Base-by-base conservation (phyloP, 2,113 vertebrate species). In the Podarcis raffonei region DNA sequence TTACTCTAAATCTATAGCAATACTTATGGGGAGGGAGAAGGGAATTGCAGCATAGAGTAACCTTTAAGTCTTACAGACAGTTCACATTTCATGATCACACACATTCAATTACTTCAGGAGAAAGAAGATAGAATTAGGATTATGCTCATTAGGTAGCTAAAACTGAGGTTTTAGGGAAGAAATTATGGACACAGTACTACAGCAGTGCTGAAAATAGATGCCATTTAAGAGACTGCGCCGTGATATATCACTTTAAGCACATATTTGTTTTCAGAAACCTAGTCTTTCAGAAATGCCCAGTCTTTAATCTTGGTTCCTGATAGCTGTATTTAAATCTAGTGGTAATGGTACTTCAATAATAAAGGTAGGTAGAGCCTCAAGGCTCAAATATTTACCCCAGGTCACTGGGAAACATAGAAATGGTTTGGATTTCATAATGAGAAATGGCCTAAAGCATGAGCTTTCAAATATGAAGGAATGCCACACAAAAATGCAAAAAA, bases 401-500 rank as follows among this genome's bases (percentile, higher is more conserved):
- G 30, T 35, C 82, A 81, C 69, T 68, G 9, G 5, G 1, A 32
- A 42, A 78, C 57, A 30, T 76, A 57, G 35, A 20, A 12, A 81
- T n/a, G 15, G 7, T 25, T 53, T 69, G 62, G 80, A 2, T 77
- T 90, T 84, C 0, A 1, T 0, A 68, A 76, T 25, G 69, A 65
- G 81, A 78, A 83, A 62, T 77, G 23, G 23, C 89, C 18, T 0
- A 1, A 90, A 84, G 81, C 93, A 94, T 91, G 90, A 69, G 25
- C 78, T 84, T 48, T 53, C 81, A 62, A 89, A 89, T 59, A 80
- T 2, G 87, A 86, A 86, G 83, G 85, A 86, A 89, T 9, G 79
- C 32, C 57, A 6, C 86, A 72, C 74, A 93, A 92, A 90, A 94
- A 93, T 91, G 92, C 90, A 83, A 93, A 93, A 74, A 86, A 94